Evolutionary conservation across 2,888 invertebrate genomes (phyloP).

Genomic region (Drosophila diplacantha): DNA sequence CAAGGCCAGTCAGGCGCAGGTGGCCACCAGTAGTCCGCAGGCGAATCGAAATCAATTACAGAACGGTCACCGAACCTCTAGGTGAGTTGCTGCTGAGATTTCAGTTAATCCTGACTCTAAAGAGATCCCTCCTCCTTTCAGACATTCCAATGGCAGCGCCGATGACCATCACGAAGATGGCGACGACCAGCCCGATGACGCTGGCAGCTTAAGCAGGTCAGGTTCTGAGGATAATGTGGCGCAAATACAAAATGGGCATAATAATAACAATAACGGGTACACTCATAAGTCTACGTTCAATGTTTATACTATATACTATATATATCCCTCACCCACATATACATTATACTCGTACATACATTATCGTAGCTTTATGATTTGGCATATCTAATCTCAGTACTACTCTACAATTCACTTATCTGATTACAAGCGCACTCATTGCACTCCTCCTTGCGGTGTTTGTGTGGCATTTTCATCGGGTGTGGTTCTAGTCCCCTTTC

Average conservation of each 20-base stretch:
- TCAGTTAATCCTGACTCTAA: fast-evolving
- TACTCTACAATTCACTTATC: too few species aligned
- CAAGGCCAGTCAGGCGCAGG: constrained; percentile 84
- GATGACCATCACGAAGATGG: constrained; percentile 84
- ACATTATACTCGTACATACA: constrained; percentile 42
- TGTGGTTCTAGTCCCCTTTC: constrained; percentile 15
- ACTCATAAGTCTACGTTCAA: constrained; percentile 77
- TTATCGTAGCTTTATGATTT: constrained; percentile 50
- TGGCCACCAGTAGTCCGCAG: constrained; percentile 78
- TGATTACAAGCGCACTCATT: constrained; percentile 4
- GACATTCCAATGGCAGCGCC: constrained; percentile 86
- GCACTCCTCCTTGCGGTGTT: constrained; percentile 8
- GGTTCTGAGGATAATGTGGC: constrained; percentile 93
- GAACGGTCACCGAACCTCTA: constrained; percentile 78
- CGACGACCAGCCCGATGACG: constrained; percentile 78
- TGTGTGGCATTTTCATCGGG: constrained; percentile 48
- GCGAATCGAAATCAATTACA: constrained; percentile 76
- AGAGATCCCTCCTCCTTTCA: constrained; percentile 54
- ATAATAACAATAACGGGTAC: constrained; percentile 79
- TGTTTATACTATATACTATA: constrained; percentile 48
- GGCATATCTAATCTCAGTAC: constrained; percentile 36
- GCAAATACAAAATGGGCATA: constrained; percentile 79
- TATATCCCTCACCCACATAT: constrained; percentile 35
- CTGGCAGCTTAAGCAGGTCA: constrained; percentile 90
- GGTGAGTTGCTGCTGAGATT: constrained; percentile 54